Conservation (phyloP, 2,113 vertebrate genomes). For the Pionites leucogaster region DNA sequence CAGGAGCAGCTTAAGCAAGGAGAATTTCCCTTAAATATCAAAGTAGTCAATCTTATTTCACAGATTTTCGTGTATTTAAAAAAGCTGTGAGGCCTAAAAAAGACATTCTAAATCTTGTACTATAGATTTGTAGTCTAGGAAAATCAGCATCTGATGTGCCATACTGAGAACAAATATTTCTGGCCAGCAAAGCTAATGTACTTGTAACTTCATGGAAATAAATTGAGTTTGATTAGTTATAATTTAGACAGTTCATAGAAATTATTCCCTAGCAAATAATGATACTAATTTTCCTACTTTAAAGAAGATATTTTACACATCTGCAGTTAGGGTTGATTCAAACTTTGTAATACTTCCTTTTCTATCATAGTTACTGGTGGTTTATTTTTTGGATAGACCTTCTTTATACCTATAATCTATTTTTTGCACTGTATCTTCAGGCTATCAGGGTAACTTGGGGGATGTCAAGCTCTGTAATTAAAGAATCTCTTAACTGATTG, state of each 20-base stretch:
- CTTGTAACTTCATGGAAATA: not conserved
- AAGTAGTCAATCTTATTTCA: not conserved
- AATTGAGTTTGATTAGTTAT: not conserved
- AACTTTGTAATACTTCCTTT: not conserved
- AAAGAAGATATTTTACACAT: not conserved
- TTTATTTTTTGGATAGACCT: not conserved
- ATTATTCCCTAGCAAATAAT: not conserved
- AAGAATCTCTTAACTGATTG: constrained; percentile 24
- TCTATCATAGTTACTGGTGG: not conserved
- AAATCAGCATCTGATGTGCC: not conserved
- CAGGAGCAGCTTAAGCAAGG: not conserved
- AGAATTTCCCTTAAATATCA: not conserved
- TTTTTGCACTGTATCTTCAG: not conserved
- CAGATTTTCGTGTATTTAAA: not conserved
- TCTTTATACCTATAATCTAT: not conserved
- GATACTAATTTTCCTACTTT: not conserved
- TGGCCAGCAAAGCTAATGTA: not conserved
- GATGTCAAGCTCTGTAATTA: constrained; percentile 54
- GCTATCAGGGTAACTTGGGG: not conserved
- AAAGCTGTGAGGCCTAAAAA: not conserved
- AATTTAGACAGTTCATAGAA: not conserved
- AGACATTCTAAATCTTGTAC: not conserved
- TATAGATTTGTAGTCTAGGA: not conserved
- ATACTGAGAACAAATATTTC: not conserved
- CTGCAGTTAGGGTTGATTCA: not conserved